Conservation (phyloP, 2,113 vertebrate genomes). For the Zosterops hypoxanthus region DNA sequence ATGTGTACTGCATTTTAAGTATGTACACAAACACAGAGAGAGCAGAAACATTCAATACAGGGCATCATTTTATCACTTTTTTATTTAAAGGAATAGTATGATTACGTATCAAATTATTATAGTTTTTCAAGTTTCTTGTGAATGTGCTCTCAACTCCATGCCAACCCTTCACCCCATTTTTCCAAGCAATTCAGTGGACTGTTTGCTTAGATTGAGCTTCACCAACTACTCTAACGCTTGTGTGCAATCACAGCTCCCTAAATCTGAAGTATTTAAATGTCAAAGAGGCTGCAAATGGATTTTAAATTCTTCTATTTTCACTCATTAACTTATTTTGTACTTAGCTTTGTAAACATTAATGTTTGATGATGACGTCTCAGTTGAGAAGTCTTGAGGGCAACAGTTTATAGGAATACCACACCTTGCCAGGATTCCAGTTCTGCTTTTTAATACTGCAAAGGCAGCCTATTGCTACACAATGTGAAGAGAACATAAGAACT, state of each 20-base stretch:
- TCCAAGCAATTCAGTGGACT: not conserved
- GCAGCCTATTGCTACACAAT: not conserved
- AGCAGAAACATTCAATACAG: not conserved
- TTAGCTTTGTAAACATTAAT: not conserved
- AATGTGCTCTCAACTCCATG: not conserved
- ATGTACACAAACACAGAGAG: not conserved
- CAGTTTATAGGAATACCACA: not conserved
- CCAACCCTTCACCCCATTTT: not conserved
- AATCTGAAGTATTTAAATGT: not conserved
- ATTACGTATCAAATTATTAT: not conserved
- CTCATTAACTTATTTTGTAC: not conserved
- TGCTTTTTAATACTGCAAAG: not conserved
- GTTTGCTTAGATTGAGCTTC: not conserved
- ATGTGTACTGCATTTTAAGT: rapidly evolving
- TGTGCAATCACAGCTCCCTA: not conserved
- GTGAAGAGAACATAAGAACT: not conserved
- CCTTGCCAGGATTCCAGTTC: not conserved
- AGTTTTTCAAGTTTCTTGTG: not conserved
- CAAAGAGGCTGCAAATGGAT: not conserved
- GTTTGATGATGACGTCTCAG: not conserved
- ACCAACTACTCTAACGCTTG: not conserved
- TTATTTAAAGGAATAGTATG: not conserved
- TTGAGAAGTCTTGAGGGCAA: not conserved
- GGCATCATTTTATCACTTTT: not conserved
- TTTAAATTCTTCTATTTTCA: not conserved